Conservation (phyloP, 2,797 vertebrate genomes). For the Tachyglossus aculeatus region DNA sequence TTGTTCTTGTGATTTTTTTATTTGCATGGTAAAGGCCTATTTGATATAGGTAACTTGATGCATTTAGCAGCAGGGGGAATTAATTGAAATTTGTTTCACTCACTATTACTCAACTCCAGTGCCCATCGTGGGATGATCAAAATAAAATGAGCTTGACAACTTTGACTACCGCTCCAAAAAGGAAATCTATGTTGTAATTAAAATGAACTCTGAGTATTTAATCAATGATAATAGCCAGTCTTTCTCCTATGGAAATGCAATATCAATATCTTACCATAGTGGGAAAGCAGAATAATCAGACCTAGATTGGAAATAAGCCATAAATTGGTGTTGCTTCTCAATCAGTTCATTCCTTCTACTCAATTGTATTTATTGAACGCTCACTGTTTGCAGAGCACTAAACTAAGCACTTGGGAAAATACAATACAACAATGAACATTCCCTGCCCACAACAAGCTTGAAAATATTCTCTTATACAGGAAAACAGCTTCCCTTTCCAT, state of each 20-base stretch:
- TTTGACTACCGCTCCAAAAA: conserved; percentile 50
- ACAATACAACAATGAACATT: no score
- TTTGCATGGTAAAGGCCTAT: no score
- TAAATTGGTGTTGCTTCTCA: neutral
- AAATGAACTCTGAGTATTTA: conserved; percentile 62
- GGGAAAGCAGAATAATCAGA: neutral
- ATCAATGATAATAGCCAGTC: conserved; percentile 63
- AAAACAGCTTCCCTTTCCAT: no score
- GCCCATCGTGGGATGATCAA: conserved; percentile 35
- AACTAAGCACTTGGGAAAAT: no score
- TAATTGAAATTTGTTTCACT: conserved; percentile 52
- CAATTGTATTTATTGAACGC: no score
- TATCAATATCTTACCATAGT: conserved; percentile 1
- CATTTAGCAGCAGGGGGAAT: no score
- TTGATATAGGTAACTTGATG: no score
- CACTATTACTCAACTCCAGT: conserved; percentile 19
- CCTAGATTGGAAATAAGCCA: neutral
- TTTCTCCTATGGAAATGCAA: conserved; percentile 59
- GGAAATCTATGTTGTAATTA: conserved; percentile 57
- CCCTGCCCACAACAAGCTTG: no score
- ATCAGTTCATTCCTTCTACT: no score
- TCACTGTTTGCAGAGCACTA: no score
- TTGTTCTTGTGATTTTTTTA: no score
- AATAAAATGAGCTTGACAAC: conserved; percentile 53
- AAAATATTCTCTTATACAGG: no score